Conservation (phyloP, 2,888 invertebrate genomes). For the Meghimatium bilineatum region DNA sequence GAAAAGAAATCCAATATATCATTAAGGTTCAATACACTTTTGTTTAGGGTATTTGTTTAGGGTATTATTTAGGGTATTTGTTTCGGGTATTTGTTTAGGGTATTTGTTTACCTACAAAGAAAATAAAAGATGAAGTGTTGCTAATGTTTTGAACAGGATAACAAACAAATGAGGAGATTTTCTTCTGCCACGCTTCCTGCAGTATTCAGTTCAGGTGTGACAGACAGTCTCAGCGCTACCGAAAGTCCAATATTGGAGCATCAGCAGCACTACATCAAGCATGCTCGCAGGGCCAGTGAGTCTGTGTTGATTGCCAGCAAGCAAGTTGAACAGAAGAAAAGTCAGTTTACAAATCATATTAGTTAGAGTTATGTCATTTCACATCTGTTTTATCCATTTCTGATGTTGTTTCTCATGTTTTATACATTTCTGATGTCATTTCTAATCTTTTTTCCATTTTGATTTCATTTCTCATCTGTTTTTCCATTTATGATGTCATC, state of each 20-base stretch:
- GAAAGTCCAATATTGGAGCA: constrained; percentile 43
- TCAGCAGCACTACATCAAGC: constrained; percentile 57
- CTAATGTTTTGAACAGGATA: constrained; percentile 34
- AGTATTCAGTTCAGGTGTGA: constrained; percentile 49
- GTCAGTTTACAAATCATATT: constrained; percentile 42
- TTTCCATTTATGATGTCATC: too few species aligned
- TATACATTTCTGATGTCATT: background rate
- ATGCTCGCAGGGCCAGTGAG: constrained; percentile 58
- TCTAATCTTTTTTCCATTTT: background rate
- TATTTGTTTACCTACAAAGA: too few species aligned
- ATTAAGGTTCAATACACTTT: too few species aligned
- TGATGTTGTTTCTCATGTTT: too few species aligned
- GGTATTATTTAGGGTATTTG: too few species aligned
- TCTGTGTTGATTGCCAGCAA: constrained; percentile 49
- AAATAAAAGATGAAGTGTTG: too few species aligned
- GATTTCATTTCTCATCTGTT: too few species aligned
- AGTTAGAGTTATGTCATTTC: too few species aligned
- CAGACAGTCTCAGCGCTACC: constrained; percentile 31
- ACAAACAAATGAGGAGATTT: constrained; percentile 13
- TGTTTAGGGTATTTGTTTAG: too few species aligned
- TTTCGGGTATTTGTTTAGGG: too few species aligned
- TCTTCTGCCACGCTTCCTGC: constrained; percentile 51
- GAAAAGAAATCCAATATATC: too few species aligned
- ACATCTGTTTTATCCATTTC: too few species aligned
- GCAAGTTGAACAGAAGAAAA: constrained; percentile 47